Evolutionary conservation across 2,888 invertebrate species (phyloP).

Genomic region (Mythimna loreyi): DNA sequence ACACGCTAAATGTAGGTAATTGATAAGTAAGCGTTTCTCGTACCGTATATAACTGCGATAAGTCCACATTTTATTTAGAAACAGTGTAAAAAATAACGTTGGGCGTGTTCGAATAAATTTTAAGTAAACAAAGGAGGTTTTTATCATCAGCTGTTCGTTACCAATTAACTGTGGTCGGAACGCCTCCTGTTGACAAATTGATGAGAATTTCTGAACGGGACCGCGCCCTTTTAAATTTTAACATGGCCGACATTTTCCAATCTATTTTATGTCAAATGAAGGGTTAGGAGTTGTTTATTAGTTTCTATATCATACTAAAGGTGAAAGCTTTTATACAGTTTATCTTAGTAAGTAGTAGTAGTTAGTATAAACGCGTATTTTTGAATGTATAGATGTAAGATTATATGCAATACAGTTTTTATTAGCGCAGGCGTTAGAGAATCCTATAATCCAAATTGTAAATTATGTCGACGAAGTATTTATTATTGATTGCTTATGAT

Average conservation of each 20-base stretch:
- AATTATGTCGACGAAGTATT: no score
- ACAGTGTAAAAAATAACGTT: slow-evolving; percentile 52
- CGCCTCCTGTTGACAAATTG: slow-evolving; percentile 87
- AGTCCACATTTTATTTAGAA: slow-evolving; percentile 47
- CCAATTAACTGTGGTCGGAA: slow-evolving; percentile 82
- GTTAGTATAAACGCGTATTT: no score
- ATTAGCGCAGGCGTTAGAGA: no score
- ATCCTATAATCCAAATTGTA: no score
- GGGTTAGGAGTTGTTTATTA: slow-evolving; percentile 7
- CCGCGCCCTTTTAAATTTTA: slow-evolving; percentile 73
- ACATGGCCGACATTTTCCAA: slow-evolving; percentile 71
- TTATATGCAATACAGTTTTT: no score
- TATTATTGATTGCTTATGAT: no score
- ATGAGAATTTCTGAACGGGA: slow-evolving; percentile 65
- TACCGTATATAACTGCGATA: slow-evolving; percentile 33
- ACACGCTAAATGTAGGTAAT: slow-evolving; percentile 18
- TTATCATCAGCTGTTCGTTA: slow-evolving; percentile 76
- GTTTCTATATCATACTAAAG: neutral
- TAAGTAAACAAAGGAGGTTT: slow-evolving; percentile 75
- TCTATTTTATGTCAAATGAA: slow-evolving; percentile 48
- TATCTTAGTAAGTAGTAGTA: no score
- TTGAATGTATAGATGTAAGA: no score
- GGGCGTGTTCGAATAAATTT: slow-evolving; percentile 70
- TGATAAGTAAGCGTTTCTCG: slow-evolving; percentile 27
- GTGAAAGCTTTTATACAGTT: no score